These are phyloP conservation scores for Sclerodermus sp. DNA, from an alignment of 2,888 invertebrate genomes.

Conservation along the genomic window DNA sequence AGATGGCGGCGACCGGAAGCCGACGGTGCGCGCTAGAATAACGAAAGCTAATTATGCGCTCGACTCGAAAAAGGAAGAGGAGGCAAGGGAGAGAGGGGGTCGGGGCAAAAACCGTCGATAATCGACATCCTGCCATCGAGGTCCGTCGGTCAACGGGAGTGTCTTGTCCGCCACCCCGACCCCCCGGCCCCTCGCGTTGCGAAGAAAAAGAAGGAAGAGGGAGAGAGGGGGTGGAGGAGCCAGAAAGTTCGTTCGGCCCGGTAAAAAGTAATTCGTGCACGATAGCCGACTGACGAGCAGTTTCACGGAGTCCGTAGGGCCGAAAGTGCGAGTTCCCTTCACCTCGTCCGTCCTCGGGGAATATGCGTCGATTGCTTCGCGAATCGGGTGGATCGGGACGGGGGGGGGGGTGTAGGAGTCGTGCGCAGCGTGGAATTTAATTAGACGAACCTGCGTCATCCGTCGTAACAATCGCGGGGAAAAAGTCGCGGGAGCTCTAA, in stretches of 20 bases:
- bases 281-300: slow-evolving; percentile 17
- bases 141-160: slow-evolving; percentile 39
- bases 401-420: too few species aligned
- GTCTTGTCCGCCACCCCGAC: background rate
- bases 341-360: too few species aligned
- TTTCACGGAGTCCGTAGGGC: too few species aligned
- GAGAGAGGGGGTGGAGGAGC: background rate
- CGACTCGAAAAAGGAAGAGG: slow-evolving; percentile 33
- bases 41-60: slow-evolving; percentile 54
- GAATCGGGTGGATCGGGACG: too few species aligned
- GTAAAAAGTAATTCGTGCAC: slow-evolving; percentile 21
- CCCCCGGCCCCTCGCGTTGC: background rate
- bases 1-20: slow-evolving; percentile 46
- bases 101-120: slow-evolving; percentile 51
- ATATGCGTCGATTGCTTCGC: too few species aligned
- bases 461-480: too few species aligned
- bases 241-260: slow-evolving; percentile 1
- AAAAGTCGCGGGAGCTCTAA: too few species aligned
- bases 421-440: too few species aligned
- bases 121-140: slow-evolving; percentile 54
- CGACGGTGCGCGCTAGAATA: slow-evolving; percentile 48
- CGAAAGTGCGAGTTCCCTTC: too few species aligned
- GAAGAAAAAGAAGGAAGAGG: too few species aligned
- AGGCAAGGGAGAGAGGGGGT: slow-evolving; percentile 31
- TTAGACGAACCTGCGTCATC: too few species aligned